Base-by-base conservation (phyloP, 2,797 vertebrate species). In the Enteromius radiatus region DNA sequence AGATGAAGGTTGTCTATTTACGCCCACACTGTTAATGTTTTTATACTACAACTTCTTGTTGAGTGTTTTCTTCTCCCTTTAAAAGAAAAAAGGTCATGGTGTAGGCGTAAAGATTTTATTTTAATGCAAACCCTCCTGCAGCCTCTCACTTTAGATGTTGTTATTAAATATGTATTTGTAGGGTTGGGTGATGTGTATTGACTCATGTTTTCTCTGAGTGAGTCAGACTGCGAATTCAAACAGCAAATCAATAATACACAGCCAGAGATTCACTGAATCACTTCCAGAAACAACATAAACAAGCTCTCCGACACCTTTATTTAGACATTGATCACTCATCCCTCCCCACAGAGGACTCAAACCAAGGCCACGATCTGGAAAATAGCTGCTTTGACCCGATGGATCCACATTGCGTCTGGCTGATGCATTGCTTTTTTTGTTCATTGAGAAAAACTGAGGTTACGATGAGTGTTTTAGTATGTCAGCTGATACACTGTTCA, bases 171-270 rank as follows among this genome's bases (percentile, higher is more conserved):
- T 47, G n/a, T 71, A 36, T 71, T 47, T 70, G n/a, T 52, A 68
- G 82, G 47, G 21, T 23, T 52, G 67, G 9, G 11, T 73, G 75
- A 71, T 45, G 43, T 71, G 15, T 12, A 64, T 70, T 69, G 74
- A 63, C 49, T 49, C 38, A 33, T 59, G 54, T 71, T 61, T 77
- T 47, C 59, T 65, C 33, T 76, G 56, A 63, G 17, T 43, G 23
- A 47, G 68, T 73, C 79, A 59, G 79, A 1, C 68, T 43, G 43
- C 61, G 26, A 36, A 49, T 69, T 69, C 11, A 33, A 52, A 77
- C 67, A 63, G 28, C n/a, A 61, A 78, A 76, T 82, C 80, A 76
- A 73, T 83, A 78, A 47, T n/a, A 41, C 11, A 54, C 33, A 41
- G 31, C 17, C 43, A 23, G 15, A 41, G 54, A 70, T 59, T 65